Evolutionary conservation across 2,113 vertebrate genomes (phyloP).

Genomic region (Lampris incognitus): DNA sequence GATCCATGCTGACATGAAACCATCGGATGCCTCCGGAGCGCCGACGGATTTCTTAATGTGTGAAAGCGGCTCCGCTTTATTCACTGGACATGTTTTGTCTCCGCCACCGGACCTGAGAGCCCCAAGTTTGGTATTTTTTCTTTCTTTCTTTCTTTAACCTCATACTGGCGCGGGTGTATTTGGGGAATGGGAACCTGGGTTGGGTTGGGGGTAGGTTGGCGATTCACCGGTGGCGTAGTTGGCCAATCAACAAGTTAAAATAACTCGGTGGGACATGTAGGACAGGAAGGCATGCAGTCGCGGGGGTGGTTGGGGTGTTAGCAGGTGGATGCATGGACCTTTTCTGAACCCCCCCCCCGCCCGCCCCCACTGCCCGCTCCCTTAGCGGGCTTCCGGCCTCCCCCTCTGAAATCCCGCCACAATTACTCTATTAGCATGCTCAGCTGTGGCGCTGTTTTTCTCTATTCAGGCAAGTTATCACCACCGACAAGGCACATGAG

Average conservation of each 20-base stretch:
- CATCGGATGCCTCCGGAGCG: slow-evolving; percentile 75
- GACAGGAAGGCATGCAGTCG: slow-evolving; percentile 21
- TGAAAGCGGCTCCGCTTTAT: slow-evolving; percentile 68
- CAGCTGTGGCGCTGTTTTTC: slow-evolving; percentile 75
- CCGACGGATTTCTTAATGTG: slow-evolving; percentile 80
- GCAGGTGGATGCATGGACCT: slow-evolving; percentile 31
- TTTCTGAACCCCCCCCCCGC: slow-evolving; percentile 25
- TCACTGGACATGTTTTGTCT: slow-evolving; percentile 79
- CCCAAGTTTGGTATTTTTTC: slow-evolving; percentile 19
- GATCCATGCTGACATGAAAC: slow-evolving; percentile 73
- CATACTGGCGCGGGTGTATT: slow-evolving; percentile 38
- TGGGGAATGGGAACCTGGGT: slow-evolving; percentile 29
- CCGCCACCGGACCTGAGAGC: slow-evolving; percentile 62
- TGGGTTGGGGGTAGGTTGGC: slow-evolving; percentile 18
- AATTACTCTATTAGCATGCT: slow-evolving; percentile 82
- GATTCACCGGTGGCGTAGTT: slow-evolving; percentile 3
- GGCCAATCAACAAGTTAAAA: slow-evolving; percentile 62
- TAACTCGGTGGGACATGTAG: slow-evolving; percentile 41
- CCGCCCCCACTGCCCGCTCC: slow-evolving; percentile 33
- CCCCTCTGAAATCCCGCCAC: slow-evolving; percentile 68
- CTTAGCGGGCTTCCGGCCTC: slow-evolving; percentile 49
- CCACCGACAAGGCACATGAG: slow-evolving; percentile 75
- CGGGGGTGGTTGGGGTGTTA: slow-evolving; percentile 37
- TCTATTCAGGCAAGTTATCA: slow-evolving; percentile 75
- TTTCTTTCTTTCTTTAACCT: slow-evolving; percentile 7